These are phyloP conservation scores for Lapara coniferarum DNA, from an alignment of 2,888 invertebrate genomes.

Conservation along the genomic window DNA sequence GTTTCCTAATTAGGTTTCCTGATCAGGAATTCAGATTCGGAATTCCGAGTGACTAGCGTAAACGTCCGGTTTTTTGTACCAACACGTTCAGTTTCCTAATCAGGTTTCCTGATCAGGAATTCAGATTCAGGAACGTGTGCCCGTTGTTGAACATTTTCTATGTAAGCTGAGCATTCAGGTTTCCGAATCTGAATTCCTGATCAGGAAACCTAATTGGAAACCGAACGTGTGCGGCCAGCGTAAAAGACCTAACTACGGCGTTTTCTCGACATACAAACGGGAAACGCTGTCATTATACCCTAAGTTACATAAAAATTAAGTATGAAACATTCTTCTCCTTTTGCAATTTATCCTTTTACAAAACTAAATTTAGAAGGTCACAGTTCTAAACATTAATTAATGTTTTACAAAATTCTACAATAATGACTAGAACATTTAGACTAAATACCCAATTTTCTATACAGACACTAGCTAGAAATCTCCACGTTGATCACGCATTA, in stretches of 20 bases:
- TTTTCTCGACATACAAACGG: background rate
- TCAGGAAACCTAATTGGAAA: too few species aligned
- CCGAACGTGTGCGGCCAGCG: too few species aligned
- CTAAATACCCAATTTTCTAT: slow-evolving; percentile 46
- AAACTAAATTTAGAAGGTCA: slow-evolving; percentile 8
- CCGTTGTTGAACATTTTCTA: too few species aligned
- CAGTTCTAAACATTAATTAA: background rate
- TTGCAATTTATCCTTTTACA: slow-evolving; percentile 1
- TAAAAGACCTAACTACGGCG: slow-evolving; percentile 12
- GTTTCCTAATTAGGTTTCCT: too few species aligned
- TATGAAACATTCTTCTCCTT: slow-evolving; percentile 3
- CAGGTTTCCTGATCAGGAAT: too few species aligned
- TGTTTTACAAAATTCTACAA: slow-evolving; percentile 65
- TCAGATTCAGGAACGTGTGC: too few species aligned
- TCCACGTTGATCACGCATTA: background rate
- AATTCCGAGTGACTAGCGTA: too few species aligned
- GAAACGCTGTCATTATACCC: slow-evolving; percentile 6
- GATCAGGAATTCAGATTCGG: too few species aligned
- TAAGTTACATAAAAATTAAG: slow-evolving; percentile 24
- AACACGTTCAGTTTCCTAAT: too few species aligned
- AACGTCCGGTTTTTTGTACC: too few species aligned
- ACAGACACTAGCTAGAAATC: slow-evolving; percentile 20
- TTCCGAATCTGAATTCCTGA: too few species aligned
- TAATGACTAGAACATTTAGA: slow-evolving; percentile 58
- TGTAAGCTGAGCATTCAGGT: too few species aligned